Conservation (phyloP, 2,113 vertebrate genomes). For the Sinocyclocheilus anophthalmus region DNA sequence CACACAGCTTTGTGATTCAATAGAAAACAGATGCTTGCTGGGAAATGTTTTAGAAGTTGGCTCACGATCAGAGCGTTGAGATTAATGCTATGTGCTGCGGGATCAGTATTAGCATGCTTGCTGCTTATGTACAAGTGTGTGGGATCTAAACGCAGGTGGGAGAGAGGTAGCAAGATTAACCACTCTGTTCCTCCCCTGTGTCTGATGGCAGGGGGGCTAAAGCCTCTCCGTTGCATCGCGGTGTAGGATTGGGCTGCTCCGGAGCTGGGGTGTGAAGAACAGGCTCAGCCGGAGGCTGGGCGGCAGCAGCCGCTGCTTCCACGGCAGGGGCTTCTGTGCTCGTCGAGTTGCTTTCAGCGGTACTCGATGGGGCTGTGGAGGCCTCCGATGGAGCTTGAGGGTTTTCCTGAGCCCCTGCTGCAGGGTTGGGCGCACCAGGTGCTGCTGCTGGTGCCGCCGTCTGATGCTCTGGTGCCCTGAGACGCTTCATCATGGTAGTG, state of each 20-base stretch:
- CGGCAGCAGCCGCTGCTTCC: slow-evolving; percentile 43
- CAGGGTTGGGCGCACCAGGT: slow-evolving; percentile 50
- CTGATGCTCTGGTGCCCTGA: slow-evolving; percentile 83
- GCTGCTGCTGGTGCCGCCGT: slow-evolving; percentile 67
- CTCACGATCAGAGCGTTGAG: background rate
- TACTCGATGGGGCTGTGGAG: slow-evolving; percentile 55
- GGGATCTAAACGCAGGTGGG: slow-evolving; percentile 55
- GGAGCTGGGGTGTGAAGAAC: slow-evolving; percentile 59
- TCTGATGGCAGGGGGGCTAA: slow-evolving; percentile 64
- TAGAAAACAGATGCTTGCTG: slow-evolving; percentile 59
- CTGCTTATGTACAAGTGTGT: slow-evolving; percentile 82
- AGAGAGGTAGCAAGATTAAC: slow-evolving; percentile 69
- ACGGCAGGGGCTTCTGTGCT: slow-evolving; percentile 55
- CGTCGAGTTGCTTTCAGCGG: slow-evolving; percentile 41
- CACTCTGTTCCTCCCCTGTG: slow-evolving; percentile 75
- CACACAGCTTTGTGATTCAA: slow-evolving; percentile 48
- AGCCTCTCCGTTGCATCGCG: slow-evolving; percentile 81
- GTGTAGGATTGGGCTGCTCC: slow-evolving; percentile 65
- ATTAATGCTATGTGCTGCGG: slow-evolving; percentile 63
- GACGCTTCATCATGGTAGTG: slow-evolving; percentile 96
- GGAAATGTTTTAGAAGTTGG: slow-evolving; percentile 59
- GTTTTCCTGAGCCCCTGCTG: slow-evolving; percentile 59
- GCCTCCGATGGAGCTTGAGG: slow-evolving; percentile 56
- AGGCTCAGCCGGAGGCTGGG: slow-evolving; percentile 67
- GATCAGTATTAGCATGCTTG: slow-evolving; percentile 84